Evolutionary conservation across 2,113 vertebrate genomes (phyloP), one percentile per base, ranked within the genome.

Genomic region (Nestor notabilis): DNA sequence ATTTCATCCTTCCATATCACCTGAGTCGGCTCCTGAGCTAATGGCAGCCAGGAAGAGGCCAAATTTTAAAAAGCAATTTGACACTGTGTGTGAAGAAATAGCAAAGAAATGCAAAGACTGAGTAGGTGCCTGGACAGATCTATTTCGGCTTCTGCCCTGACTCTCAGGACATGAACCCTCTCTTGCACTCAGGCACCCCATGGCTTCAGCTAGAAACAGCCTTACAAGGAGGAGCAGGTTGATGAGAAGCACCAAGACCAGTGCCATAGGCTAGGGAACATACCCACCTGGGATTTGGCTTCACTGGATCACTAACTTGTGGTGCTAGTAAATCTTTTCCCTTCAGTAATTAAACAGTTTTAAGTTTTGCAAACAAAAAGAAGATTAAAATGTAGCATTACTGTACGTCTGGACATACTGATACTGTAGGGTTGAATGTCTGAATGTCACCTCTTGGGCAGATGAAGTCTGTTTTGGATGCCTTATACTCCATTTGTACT

Each of bases 261-360:
- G 24, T 13, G 29, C 46, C n/a, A 0, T 9, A 28, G 46, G 10
- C 63, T 19, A 27, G 44, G 58, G 68, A 87, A 14, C 27, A 5
- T 7, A 35, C 11, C 13, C 5, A 0, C 14, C 12, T 31, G 72
- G 43, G 61, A 15, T 58, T 58, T 3, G 17, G 23, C 55, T 71
- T 66, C 1, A 0, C 76, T 3, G 2, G 78, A 3, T 61, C 23
- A 1, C 2, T 83, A 35, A 53, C n/a, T 66, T 46, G 23, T 1
- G 7, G 33, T 72, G 70, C 55, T 71, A 29, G 7, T 25, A 44
- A 50, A 39, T 18, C 43, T 78, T 84, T 68, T 35, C 11, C 41
- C 60, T 71, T 68, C 5, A 8, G 43, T 84, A 31, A 58, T 74
- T 41, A 41, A 19, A 20, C 15, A 21, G 5, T 64, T 91, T 31